Evolutionary conservation across 1,140 invertebrate species (phyloP), one percentile per base, ranked within the genome.

Genomic region (Oryzaephilus surinamensis): DNA sequence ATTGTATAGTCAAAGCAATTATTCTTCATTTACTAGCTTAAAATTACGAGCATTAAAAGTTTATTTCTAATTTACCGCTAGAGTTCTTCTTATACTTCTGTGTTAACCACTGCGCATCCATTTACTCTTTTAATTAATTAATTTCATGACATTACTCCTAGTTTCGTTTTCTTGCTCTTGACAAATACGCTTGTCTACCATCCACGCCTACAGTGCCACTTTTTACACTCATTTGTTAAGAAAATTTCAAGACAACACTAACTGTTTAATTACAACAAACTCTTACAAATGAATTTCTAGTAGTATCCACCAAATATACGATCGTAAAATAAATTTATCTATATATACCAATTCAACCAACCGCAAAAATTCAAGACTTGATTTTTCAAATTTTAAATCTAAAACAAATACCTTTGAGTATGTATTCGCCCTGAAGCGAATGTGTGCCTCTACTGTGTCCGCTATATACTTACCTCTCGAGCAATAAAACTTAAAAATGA

Each of bases 41-140:
- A 50, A 54, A 54, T 54, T 50, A 52, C 45, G 45, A 45, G 32
- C 52, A 54, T 54, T 54, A 52, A 54, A 54, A 50, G 45, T 54
- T 54, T 54, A 54, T 54, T 54, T 54, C 50, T 54, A 54, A 54
- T 54, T 54, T 54, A 54, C 50, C 48, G 50, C 47, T 46, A 50
- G 45, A 50, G 38, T 50, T 50, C 47, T 52, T 50, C 47, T 40
- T n/a, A 11, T 50, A 41, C 43, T 47, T 44, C 18, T 38, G 30
- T 28, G 26, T 34, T 30, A 42, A 28, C 30, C 31, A 26, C 26
- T 37, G 34, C 38, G 34, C 38, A 38, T 41, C 37, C 36, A 38
- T 38, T 38, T 38, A 31, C 44, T 37, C 44, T 50, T 46, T 46
- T 52, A 52, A 49, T 52, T 52, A 52, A 52, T 52, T 50, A 52